These are phyloP conservation scores for Strongylocentrotus purpuratus DNA, from an alignment of 35 echinoderm and acorn worm genomes.

Conservation along the genomic window DNA sequence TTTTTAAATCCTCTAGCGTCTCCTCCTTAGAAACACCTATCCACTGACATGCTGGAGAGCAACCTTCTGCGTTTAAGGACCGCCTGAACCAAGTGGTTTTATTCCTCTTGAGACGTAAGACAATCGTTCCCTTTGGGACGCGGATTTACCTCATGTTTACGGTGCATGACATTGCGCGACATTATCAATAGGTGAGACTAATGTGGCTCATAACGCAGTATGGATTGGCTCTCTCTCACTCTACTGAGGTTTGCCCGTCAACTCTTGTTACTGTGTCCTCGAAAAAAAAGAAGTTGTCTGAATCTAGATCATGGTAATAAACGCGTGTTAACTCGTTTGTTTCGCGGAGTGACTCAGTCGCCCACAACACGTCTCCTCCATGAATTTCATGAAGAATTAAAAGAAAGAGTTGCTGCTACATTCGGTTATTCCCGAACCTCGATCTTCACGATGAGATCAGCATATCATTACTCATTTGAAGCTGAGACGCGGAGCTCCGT, in stretches of 20 bases:
- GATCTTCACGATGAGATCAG: not conserved
- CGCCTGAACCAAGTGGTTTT: not conserved
- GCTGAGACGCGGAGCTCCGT: not conserved
- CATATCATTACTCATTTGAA: not conserved
- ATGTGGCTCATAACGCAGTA: not conserved
- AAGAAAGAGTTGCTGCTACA: not conserved
- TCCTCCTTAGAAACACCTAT: not conserved
- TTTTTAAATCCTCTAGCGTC: not conserved
- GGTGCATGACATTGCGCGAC: not conserved
- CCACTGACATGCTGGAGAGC: not conserved
- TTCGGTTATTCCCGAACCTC: not conserved
- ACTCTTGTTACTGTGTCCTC: not conserved
- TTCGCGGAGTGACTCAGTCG: not conserved
- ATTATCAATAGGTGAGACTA: not conserved
- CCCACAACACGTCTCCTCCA: not conserved
- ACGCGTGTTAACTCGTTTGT: not conserved
- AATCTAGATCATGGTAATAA: slow-evolving; percentile 11
- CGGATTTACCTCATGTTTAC: not conserved
- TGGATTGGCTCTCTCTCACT: not conserved
- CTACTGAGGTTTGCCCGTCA: not conserved
- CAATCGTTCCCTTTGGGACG: not conserved
- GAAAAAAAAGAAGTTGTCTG: not conserved
- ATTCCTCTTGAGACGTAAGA: not conserved
- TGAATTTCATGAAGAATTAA: not conserved
- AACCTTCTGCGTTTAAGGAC: not conserved